A percentile compares a stretch with the other conserved stretches of the same genome.
These are phyloP conservation scores for Corvus hawaiiensis DNA, from an alignment of 2,113 vertebrate species.

Conservation along the genomic window DNA sequence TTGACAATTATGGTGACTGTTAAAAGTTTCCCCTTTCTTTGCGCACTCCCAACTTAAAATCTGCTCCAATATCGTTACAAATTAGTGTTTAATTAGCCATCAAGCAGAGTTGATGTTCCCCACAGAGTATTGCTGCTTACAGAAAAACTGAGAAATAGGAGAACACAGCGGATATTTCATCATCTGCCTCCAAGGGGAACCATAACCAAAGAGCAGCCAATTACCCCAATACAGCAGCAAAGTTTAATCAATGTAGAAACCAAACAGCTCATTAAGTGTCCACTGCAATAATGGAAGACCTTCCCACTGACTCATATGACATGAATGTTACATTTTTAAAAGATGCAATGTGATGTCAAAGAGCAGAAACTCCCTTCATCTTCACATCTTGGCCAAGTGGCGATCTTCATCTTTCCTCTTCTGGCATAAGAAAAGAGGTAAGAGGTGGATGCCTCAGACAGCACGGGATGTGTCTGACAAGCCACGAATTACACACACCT, in stretches of 20 bases:
- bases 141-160: neutral
- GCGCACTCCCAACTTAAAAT: conserved; percentile 24
- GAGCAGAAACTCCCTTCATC: neutral
- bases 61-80: conserved; percentile 10
- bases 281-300: neutral
- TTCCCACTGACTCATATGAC: neutral
- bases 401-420: neutral
- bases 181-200: neutral
- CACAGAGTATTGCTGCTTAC: neutral
- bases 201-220: neutral
- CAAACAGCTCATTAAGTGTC: neutral
- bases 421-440: neutral
- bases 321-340: neutral
- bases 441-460: neutral
- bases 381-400: neutral
- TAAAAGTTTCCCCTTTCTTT: conserved; percentile 36
- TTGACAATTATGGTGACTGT: conserved; percentile 37
- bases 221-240: neutral
- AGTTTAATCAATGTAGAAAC: neutral
- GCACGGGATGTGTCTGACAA: neutral
- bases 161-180: neutral
- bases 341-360: neutral
- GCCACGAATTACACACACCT: neutral
- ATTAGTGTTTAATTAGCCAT: conserved; percentile 63
- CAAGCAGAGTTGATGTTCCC: conserved; percentile 22